Evolutionary conservation across 2,888 invertebrate genomes (phyloP).

Genomic region (Agrypnus murinus): DNA sequence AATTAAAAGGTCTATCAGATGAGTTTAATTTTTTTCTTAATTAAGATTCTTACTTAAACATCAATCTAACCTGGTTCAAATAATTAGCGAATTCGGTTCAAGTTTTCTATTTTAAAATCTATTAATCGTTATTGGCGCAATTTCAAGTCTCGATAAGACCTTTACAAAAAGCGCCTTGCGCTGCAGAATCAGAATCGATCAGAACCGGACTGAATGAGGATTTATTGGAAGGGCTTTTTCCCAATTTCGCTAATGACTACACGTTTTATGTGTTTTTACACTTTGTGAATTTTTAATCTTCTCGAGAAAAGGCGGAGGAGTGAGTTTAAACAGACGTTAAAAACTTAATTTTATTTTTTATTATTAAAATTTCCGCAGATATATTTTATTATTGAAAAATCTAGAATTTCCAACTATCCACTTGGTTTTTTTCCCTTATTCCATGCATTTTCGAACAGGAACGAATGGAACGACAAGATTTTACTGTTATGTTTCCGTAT

Average conservation of each 20-base stretch:
- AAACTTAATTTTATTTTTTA: conserved; percentile 2
- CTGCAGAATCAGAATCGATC: conserved; percentile 41
- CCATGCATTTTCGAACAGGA: conserved; percentile 16
- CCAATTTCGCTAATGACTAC: conserved; percentile 46
- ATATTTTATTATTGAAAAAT: neutral
- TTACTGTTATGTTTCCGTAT: conserved; percentile 9
- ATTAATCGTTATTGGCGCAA: no score
- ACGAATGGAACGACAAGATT: conserved; percentile 4
- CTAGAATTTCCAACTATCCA: conserved; percentile 6
- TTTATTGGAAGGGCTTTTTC: conserved; percentile 43
- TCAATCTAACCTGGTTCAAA: neutral
- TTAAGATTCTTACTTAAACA: neutral
- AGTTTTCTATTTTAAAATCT: neutral
- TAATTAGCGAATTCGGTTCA: neutral
- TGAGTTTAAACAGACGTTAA: conserved; percentile 7
- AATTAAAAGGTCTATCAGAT: conserved; percentile 25
- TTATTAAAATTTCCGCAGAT: no score
- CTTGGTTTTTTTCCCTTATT: conserved; percentile 10
- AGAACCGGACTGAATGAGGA: conserved; percentile 47
- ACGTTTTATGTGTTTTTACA: conserved; percentile 47
- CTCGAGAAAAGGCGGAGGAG: conserved; percentile 3
- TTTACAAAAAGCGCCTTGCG: conserved; percentile 16
- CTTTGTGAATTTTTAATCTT: conserved; percentile 30
- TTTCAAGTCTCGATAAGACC: neutral
- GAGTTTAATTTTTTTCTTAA: conserved; percentile 14